phyloP scores from a whole-genome alignment of 2,888 invertebrate genomes.

The Callyntrura sp. region DNA sequence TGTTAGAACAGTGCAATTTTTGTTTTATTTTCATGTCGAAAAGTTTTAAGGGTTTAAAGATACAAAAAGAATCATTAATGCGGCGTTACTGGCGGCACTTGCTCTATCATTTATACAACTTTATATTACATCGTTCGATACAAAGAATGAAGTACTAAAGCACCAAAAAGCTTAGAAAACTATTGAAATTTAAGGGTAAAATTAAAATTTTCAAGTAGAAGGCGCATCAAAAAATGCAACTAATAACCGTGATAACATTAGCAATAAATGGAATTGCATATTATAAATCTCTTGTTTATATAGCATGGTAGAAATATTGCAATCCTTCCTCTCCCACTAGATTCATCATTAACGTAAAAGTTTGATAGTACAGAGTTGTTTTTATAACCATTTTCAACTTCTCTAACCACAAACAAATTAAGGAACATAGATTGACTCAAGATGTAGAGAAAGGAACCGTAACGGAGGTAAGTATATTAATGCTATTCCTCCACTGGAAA shows the following conservation, averaged over 20 bases:
- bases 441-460: too few relatives aligned
- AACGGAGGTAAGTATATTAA: too few relatives aligned
- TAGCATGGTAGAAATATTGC: background rate
- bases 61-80: background rate
- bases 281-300: background rate
- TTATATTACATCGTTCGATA: conserved; percentile 1
- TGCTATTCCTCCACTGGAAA: too few relatives aligned
- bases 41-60: conserved; percentile 32
- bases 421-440: too few relatives aligned
- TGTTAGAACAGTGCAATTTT: conserved; percentile 51
- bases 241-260: conserved; percentile 8
- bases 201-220: conserved; percentile 37
- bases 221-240: conserved; percentile 26
- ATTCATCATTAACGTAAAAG: background rate
- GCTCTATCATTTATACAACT: conserved; percentile 54
- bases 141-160: background rate
- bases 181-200: conserved; percentile 25
- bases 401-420: too few relatives aligned
- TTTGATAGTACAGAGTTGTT: background rate
- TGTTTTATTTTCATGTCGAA: conserved; percentile 59
- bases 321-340: background rate
- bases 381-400: too few relatives aligned
- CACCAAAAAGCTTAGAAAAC: conserved; percentile 15
- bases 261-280: conserved; percentile 31
- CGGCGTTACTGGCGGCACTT: conserved; percentile 37